phyloP scores from a whole-genome alignment of 2,888 invertebrate species.

The Drosophila yooni region DNA sequence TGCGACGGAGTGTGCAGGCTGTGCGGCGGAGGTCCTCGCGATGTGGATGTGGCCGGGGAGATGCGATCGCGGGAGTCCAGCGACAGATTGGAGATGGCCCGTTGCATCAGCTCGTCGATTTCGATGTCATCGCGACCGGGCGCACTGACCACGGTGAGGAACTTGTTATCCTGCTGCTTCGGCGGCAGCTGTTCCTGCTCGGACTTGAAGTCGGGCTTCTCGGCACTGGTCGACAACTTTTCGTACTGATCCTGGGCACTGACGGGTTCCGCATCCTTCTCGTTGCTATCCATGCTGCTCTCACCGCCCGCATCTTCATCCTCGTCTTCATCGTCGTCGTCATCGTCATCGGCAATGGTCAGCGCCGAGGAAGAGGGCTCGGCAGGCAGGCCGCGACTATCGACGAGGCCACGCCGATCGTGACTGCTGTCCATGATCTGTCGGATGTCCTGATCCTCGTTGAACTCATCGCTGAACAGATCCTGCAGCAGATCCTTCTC shows the following conservation, averaged over 20 bases:
- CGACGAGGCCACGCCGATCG: constrained; percentile 79
- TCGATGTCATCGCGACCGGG: constrained; percentile 84
- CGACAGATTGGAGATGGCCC: constrained; percentile 85
- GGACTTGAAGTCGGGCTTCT: constrained; percentile 49
- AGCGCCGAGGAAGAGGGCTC: constrained; percentile 81
- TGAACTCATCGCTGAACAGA: constrained; percentile 82
- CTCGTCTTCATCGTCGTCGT: constrained; percentile 77
- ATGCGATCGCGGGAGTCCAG: constrained; percentile 84
- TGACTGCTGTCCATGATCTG: constrained; percentile 85
- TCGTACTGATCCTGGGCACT: constrained; percentile 78
- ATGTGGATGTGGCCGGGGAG: constrained; percentile 79
- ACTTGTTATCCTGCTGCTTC: constrained; percentile 79
- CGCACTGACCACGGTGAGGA: constrained; percentile 69
- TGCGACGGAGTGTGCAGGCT: constrained; percentile 75
- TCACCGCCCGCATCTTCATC: constrained; percentile 81
- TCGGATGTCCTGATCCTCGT: constrained; percentile 85
- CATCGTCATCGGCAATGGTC: constrained; percentile 82
- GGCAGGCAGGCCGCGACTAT: constrained; percentile 76
- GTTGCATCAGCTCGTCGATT: constrained; percentile 85
- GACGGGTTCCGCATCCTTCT: constrained; percentile 72
- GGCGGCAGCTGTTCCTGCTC: constrained; percentile 49
- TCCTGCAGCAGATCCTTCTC: constrained; percentile 80
- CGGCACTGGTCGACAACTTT: constrained; percentile 74
- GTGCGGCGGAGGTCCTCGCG: constrained; percentile 43
- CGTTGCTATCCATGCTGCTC: constrained; percentile 83